Evolutionary conservation across 2,113 vertebrate species (phyloP), one percentile per base, ranked within the genome.

Genomic region (Danionella cerebrum): DNA sequence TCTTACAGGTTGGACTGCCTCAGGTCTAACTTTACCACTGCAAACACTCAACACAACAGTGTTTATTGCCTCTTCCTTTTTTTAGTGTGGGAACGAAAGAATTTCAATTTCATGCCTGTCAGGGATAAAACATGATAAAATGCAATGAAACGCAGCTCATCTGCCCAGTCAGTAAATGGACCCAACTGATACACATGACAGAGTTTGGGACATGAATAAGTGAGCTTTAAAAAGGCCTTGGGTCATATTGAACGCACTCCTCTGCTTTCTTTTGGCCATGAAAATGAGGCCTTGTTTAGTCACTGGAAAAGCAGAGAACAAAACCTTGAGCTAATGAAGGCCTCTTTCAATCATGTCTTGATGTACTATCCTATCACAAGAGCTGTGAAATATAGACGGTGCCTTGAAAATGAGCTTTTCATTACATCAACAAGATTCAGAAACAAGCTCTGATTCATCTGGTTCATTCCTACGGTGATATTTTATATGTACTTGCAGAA

Each of bases 21-120:
- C 10, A 55, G 73, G 73, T 57, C 48, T 31, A 14, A 9, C 6
- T 50, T 29, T 67, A 31, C 29, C 51, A 25, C 22, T 27, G 60
- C 62, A 33, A 31, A 67, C 18, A 31, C 27, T 41, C n/a, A 42
- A 18, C 13, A 36, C 57, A 42, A 31, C 48, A 13, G 65, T 55
- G 54, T 70, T 69, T 70, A 76, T 76, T 54, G 67, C 67, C 51
- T 38, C 22, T 50, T 53, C 42, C n/a, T 70, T 53, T 72, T 73
- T 77, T 67, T 67, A 67, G 71, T 44, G 63, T 71, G 45, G n/a
- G 22, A 63, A 70, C 47, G 39, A 53, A 74, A 73, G 64, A 73
- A 71, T 77, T 77, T 77, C 75, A 77, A 73, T 77, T 77, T 77
- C 71, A 77, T 77, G 71, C 71, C 68, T 77, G 75, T 71, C 75